Base-by-base conservation (phyloP, 37 sponge, comb jelly and placozoan species). In the Geodia barretti region DNA sequence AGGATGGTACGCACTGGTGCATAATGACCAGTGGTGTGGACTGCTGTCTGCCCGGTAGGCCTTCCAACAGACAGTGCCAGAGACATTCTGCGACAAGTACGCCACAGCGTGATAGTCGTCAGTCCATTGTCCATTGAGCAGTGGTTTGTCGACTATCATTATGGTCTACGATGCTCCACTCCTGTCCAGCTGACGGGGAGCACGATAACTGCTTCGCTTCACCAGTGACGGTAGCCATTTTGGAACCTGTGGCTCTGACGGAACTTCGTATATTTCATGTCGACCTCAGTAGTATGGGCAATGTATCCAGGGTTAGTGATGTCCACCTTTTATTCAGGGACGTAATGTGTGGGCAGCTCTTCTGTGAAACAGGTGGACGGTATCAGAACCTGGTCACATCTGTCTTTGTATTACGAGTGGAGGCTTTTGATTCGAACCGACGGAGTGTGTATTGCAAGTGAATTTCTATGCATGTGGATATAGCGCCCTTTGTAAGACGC, bases 191-290 rank as follows among this genome's bases (percentile, higher is more conserved):
- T 38, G 41, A 31, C 2, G 39, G 7, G 24, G 84, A 70, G 42
- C 58, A 26, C 17, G 36, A 32, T 35, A 69, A 26, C 21, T 84
- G 84, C 41, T 84, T 60, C 74, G 31, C 17, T 54, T n/a, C 0
- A 89, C 83, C 33, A 41, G 33, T 0, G 61, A 58, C 1, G 89
- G 89, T 60, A 58, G 78, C 41, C 31, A 28, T 0, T 79, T 74
- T 74, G 89, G 89, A 19, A 83, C 83, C 62, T 89, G 89, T 73
- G 84, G 79, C 20, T 68, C 62, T 7, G 64, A 41, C 36, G 23
- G 79, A 17, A 21, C 61, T 17, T 9, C 54, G 2, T 87, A 38
- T 68, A 9, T 69, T 19, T 24, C 77, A 41, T 87, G 87, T 69
- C 2, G 63, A 33, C 0, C 81, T 26, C 34, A 28, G 87, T 87